Evolutionary conservation across 2,113 vertebrate species (phyloP), one percentile per base, ranked within the genome.

Genomic region (Cololabis saira): DNA sequence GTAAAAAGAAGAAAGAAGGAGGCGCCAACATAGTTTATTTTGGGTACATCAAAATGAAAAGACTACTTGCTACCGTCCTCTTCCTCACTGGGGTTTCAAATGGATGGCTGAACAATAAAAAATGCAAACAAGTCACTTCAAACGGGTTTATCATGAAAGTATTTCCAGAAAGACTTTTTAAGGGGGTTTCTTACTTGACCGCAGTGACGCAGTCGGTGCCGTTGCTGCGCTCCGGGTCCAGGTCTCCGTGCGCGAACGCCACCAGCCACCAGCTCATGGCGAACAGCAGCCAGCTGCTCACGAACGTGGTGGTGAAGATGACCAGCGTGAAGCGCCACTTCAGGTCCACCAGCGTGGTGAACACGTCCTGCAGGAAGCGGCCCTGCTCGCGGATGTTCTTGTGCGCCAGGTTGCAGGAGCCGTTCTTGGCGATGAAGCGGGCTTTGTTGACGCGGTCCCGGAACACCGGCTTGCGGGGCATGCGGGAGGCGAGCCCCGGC

Each of bases 341-440:
- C 5, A 99, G 94, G 88, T 99, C 98, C 76, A 99, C 97, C 80
- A 99, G 85, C 55, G 98, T 99, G 84, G 98, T 99, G 93, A 99
- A 98, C 16, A 99, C 96, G 83, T 99, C 98, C 82, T 99, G 98
- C 51, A 99, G 91, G 89, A 99, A 99, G 2, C 98, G 85, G 1
- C 97, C 98, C 82, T 99, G 98, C 87, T 99, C 98, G 0, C 98
- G 96, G 87, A 99, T 99, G 90, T 99, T 99, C 90, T 99, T 99
- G 88, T 99, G 97, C 3, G 98, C 97, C 90, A 99, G 71, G 91
- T 98, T 99, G 90, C 98, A 99, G 0, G 97, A 93, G n/a, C 98
- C 98, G 0, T 94, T 98, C 76, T 99, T 99, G 90, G 97, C 96
- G 11, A 99, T 98, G 91, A 99, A 99, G 75, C 97, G 96, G 27